Evolutionary conservation across 2,888 invertebrate species (phyloP).

Genomic region (Tinea pellionella): DNA sequence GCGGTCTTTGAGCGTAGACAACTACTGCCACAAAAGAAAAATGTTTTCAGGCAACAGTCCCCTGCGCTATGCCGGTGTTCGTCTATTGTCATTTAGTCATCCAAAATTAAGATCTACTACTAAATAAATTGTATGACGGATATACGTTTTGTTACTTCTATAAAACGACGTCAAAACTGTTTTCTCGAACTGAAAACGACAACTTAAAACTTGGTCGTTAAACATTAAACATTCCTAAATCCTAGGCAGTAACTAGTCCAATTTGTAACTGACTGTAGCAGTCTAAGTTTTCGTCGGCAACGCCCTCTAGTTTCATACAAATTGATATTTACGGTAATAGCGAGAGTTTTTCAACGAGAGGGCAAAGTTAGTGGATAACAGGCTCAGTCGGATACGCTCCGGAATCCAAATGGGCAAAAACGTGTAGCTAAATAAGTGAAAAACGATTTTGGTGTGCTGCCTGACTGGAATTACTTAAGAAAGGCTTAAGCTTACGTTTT

Average conservation of each 20-base stretch:
- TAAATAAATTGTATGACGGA: no score
- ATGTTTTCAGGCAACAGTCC: no score
- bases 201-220: slow-evolving; percentile 11
- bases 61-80: no score
- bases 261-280: slow-evolving; percentile 52
- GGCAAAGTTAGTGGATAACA: slow-evolving; percentile 58
- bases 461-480: background rate
- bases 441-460: slow-evolving; percentile 34
- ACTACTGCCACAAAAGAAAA: no score
- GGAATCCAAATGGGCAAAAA: slow-evolving; percentile 58
- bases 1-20: no score
- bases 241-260: slow-evolving; percentile 46
- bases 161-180: background rate
- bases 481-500: background rate
- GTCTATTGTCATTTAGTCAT: no score
- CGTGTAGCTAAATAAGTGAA: slow-evolving; percentile 48
- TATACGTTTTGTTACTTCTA: background rate
- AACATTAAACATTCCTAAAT: slow-evolving; percentile 43
- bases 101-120: no score
- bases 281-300: slow-evolving; percentile 42
- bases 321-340: slow-evolving; percentile 70
- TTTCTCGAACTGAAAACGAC: background rate
- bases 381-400: slow-evolving; percentile 51
- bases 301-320: slow-evolving; percentile 65
- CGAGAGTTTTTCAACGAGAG: slow-evolving; percentile 59